Conservation (phyloP, 2,113 vertebrate genomes). For the Macaca nemestrina region DNA sequence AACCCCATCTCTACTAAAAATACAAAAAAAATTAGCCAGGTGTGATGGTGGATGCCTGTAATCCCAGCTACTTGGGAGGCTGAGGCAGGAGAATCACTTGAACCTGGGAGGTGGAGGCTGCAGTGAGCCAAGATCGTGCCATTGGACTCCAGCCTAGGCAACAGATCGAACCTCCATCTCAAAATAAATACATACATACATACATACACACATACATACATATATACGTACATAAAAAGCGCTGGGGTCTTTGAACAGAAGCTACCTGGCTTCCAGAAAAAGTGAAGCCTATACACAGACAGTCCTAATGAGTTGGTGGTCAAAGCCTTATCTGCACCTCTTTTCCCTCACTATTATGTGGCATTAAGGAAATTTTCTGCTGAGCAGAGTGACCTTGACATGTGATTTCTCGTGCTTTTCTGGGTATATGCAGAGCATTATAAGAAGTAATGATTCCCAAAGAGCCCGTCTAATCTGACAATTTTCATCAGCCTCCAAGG, state of each 20-base stretch:
- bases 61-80: too few species aligned
- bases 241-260: background rate
- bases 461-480: conserved; percentile 60
- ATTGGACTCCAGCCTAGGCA: too few species aligned
- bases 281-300: background rate
- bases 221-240: too few species aligned
- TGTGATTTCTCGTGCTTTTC: conserved; percentile 44
- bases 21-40: too few species aligned
- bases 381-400: conserved; percentile 57
- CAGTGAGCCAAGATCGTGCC: too few species aligned
- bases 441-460: conserved; percentile 65
- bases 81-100: too few species aligned
- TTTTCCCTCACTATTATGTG: conserved; percentile 40
- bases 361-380: conserved; percentile 55
- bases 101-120: too few species aligned
- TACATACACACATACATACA: too few species aligned
- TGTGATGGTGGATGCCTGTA: too few species aligned
- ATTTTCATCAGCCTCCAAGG: conserved; percentile 51
- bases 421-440: conserved; percentile 20
- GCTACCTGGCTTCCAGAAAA: background rate
- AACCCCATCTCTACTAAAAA: too few species aligned
- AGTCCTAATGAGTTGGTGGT: conserved; percentile 11
- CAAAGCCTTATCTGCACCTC: conserved; percentile 10
- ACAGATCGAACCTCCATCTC: too few species aligned
- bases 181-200: too few species aligned